Percentiles rank a stretch among this genome's conserved stretches.
Conservation (phyloP, 2,113 vertebrate species). For the Oophaga pumilio region DNA sequence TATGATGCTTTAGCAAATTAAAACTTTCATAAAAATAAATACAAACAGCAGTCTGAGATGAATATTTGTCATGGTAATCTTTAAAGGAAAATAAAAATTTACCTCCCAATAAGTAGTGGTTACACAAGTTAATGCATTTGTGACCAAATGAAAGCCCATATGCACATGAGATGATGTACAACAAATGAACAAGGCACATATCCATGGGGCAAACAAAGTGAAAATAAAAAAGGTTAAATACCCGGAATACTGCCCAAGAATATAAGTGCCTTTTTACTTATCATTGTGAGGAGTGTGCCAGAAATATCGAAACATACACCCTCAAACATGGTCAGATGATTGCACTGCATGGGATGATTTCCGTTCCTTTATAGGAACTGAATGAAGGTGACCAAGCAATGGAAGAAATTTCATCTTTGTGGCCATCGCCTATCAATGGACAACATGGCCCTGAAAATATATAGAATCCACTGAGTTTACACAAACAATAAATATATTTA, state of each 20-base stretch:
- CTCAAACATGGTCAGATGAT: not conserved
- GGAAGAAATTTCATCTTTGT: conserved; percentile 6
- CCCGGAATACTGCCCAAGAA: conserved; percentile 44
- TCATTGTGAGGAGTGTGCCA: not conserved
- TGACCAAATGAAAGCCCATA: conserved; percentile 27
- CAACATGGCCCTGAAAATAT: not conserved
- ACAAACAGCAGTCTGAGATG: conserved; percentile 44
- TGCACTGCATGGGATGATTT: not conserved
- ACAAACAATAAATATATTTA: conserved; percentile 4
- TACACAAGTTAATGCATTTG: conserved; percentile 46
- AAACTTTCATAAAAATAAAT: not conserved
- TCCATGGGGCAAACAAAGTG: conserved; percentile 14
- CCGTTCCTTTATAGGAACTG: conserved; percentile 36
- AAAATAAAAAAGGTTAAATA: conserved; percentile 29
- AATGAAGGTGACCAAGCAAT: conserved; percentile 35
- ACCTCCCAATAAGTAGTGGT: conserved; percentile 52
- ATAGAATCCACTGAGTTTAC: conserved; percentile 3
- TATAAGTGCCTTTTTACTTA: conserved; percentile 36
- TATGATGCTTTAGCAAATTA: conserved; percentile 36
- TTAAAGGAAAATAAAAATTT: not conserved
- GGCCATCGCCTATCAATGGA: not conserved
- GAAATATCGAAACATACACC: not conserved
- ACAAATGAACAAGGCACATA: conserved; percentile 29
- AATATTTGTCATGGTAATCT: not conserved
- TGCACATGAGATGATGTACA: conserved; percentile 7